phyloP scores from a whole-genome alignment of 2,888 invertebrate genomes.

The Philonicus albiceps region DNA sequence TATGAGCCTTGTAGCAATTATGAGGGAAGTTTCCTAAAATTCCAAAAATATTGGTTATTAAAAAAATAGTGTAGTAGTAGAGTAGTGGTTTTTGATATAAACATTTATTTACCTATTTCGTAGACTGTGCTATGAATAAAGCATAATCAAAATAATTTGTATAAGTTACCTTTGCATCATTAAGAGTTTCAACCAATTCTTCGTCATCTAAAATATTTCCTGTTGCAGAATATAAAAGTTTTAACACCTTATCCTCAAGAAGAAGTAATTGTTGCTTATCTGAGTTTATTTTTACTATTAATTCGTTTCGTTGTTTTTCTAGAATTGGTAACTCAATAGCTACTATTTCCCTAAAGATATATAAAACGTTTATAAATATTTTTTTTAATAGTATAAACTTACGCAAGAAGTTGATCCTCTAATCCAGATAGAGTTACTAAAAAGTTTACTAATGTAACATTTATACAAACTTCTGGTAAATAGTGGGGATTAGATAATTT shows the following conservation, averaged over 20 bases:
- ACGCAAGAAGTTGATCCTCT: constrained; percentile 91
- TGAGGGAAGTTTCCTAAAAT: constrained; percentile 84
- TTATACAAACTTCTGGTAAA: constrained; percentile 90
- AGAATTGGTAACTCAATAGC: constrained; percentile 88
- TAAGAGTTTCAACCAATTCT: constrained; percentile 87
- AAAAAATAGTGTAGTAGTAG: too few relatives aligned
- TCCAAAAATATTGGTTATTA: not conserved
- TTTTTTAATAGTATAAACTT: constrained; percentile 61
- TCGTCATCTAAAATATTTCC: constrained; percentile 95
- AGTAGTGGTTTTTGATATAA: too few relatives aligned
- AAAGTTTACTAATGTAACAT: constrained; percentile 92
- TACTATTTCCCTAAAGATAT: constrained; percentile 76
- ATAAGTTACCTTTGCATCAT: constrained; percentile 77
- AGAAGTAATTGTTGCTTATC: constrained; percentile 84
- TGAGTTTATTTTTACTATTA: constrained; percentile 83
- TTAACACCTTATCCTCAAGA: constrained; percentile 90
- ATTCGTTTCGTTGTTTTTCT: constrained; percentile 73
- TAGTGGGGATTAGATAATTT: constrained; percentile 94
- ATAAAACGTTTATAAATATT: not conserved
- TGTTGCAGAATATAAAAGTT: constrained; percentile 80
- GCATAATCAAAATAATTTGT: not conserved
- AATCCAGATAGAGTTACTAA: constrained; percentile 89
- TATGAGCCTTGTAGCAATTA: constrained; percentile 85
- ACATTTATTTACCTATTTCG: too few relatives aligned
- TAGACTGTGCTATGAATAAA: not conserved